These are phyloP conservation scores for Penaeus chinensis DNA, from an alignment of 1,140 invertebrate species.

Conservation along the genomic window DNA sequence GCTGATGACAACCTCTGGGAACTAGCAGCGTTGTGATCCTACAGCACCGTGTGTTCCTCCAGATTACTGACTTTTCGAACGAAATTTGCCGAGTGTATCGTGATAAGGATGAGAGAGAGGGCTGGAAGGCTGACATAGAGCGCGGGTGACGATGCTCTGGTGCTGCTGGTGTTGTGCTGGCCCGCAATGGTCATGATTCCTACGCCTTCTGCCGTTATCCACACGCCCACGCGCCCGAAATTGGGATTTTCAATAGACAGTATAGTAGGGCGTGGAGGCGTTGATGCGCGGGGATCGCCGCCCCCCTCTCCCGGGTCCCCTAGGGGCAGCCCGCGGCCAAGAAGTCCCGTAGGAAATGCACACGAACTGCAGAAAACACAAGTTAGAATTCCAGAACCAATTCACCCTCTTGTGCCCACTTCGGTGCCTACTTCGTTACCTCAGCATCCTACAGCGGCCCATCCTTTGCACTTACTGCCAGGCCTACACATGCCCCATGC, in stretches of 20 bases:
- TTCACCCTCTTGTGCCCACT: conserved; percentile 47
- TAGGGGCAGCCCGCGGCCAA: conserved; percentile 40
- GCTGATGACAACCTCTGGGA: conserved; percentile 44
- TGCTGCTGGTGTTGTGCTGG: conserved; percentile 20
- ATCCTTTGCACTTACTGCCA: conserved; percentile 19
- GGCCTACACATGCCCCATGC: conserved; percentile 53
- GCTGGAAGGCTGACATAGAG: conserved; percentile 8
- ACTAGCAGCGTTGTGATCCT: conserved; percentile 25
- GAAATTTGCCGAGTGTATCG: neutral
- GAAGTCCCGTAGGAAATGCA: conserved; percentile 21
- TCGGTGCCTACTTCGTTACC: conserved; percentile 45
- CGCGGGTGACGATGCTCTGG: conserved; percentile 25
- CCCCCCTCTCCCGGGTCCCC: conserved; percentile 53
- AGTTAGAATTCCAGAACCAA: conserved; percentile 47
- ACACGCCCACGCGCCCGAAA: conserved; percentile 56
- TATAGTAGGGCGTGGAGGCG: conserved; percentile 50
- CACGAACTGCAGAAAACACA: conserved; percentile 40
- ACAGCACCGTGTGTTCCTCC: conserved; percentile 21
- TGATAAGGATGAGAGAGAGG: conserved; percentile 1
- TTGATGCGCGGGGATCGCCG: conserved; percentile 47
- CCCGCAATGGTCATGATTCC: conserved; percentile 58
- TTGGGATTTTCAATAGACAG: conserved; percentile 59
- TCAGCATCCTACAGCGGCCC: conserved; percentile 26
- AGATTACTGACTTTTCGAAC: conserved; percentile 6
- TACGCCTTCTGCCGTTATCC: conserved; percentile 53